These are phyloP conservation scores for Salvelinus alpinus DNA, from an alignment of 2,113 vertebrate species.

Conservation along the genomic window DNA sequence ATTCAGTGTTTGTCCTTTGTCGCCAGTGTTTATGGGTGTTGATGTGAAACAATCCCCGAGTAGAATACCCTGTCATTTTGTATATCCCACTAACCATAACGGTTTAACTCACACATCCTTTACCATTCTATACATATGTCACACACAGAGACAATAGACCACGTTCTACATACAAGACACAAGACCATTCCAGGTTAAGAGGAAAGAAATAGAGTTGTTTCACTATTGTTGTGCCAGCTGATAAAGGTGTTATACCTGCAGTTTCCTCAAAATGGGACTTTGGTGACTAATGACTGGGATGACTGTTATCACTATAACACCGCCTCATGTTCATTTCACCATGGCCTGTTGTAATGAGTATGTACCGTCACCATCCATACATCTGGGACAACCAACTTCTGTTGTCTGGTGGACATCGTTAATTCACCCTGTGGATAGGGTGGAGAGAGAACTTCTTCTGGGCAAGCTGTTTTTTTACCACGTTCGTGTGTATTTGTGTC, in stretches of 20 bases:
- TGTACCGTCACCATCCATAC: conserved; percentile 53
- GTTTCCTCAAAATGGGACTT: no score
- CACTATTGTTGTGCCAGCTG: no score
- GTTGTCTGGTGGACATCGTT: conserved; percentile 50
- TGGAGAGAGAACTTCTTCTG: conserved; percentile 18
- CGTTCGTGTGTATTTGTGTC: conserved; percentile 44
- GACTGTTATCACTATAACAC: no score
- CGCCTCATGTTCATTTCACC: no score
- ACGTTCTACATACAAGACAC: conserved; percentile 45
- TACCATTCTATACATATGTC: conserved; percentile 39
- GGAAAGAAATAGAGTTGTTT: conserved; percentile 10
- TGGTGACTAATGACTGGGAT: no score
- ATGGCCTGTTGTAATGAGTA: neutral
- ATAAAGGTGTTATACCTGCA: no score
- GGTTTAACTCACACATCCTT: conserved; percentile 70
- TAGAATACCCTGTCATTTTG: conserved; percentile 53
- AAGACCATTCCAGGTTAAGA: conserved; percentile 17
- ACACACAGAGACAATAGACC: conserved; percentile 25
- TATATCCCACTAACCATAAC: conserved; percentile 59
- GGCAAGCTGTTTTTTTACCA: conserved; percentile 52
- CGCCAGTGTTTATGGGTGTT: conserved; percentile 67
- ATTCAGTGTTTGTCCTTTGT: conserved; percentile 43
- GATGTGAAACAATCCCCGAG: conserved; percentile 66
- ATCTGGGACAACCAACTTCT: conserved; percentile 60
- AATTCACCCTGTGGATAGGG: conserved; percentile 49